phyloP scores from a whole-genome alignment of 1,140 invertebrate genomes.

The Drosophila setifemur region DNA sequence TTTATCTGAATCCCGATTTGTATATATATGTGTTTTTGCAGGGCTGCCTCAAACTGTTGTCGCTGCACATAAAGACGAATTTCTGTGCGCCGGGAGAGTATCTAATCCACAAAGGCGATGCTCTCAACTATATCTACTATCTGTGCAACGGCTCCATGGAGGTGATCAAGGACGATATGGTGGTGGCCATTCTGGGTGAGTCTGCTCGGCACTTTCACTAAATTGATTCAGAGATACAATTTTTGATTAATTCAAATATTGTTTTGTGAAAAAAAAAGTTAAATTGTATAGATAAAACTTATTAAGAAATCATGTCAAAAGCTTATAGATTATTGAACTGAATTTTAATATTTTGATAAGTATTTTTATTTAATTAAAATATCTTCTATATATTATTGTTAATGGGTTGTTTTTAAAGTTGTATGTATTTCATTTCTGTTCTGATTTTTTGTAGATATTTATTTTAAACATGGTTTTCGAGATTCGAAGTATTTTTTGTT shows the following conservation, averaged over 20 bases:
- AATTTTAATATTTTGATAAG: too few species aligned
- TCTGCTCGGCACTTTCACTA: not conserved
- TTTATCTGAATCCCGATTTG: conserved; percentile 12
- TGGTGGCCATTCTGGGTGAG: conserved; percentile 98
- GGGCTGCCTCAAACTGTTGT: conserved; percentile 95
- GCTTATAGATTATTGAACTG: too few species aligned
- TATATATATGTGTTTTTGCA: conserved; percentile 81
- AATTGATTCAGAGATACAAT: not conserved
- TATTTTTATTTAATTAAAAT: too few species aligned
- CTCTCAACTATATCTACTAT: conserved; percentile 97
- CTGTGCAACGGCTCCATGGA: conserved; percentile 99
- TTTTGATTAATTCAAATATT: not conserved
- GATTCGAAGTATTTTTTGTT: too few species aligned
- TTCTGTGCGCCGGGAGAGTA: conserved; percentile 98
- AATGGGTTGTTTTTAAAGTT: too few species aligned
- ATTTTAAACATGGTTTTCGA: too few species aligned
- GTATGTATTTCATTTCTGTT: too few species aligned
- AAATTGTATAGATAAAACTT: too few species aligned
- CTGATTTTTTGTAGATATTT: too few species aligned
- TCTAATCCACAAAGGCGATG: conserved; percentile 97
- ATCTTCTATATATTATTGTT: too few species aligned
- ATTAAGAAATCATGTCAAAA: too few species aligned
- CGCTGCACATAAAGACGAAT: conserved; percentile 94
- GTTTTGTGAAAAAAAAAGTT: too few species aligned
- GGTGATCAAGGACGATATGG: conserved; percentile 98